A percentile compares a stretch with the other conserved stretches of the same genome.
Evolutionary conservation across 2,888 invertebrate genomes (phyloP).

Genomic region (Ceriagrion tenellum): DNA sequence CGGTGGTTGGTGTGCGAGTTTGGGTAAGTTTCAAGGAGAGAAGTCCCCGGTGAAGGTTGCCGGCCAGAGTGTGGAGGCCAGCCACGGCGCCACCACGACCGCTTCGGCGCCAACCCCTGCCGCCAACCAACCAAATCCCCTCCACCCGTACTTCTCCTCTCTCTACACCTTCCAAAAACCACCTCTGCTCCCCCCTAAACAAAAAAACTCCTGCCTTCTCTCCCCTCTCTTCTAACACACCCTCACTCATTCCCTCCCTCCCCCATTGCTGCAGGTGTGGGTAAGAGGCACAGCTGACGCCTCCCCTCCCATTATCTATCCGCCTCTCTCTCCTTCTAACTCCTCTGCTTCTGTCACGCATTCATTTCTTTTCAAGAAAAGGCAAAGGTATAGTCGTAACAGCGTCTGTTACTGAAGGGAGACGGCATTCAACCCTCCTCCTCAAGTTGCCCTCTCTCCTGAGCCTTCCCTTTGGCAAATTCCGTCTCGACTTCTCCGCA

Average conservation of each 20-base stretch:
- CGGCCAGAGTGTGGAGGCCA: background rate
- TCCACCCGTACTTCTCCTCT: background rate
- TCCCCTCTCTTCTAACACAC: background rate
- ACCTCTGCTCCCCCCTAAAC: background rate
- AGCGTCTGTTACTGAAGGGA: background rate
- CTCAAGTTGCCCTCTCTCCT: too few species aligned
- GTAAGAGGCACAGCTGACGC: conserved; percentile 36
- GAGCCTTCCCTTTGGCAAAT: too few species aligned
- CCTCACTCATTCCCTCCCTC: background rate
- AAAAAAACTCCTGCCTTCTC: background rate
- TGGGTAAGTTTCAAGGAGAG: background rate
- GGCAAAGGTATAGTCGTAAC: background rate
- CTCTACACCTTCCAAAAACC: background rate
- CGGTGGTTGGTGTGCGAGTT: background rate
- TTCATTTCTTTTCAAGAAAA: background rate
- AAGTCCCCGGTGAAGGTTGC: conserved; percentile 20
- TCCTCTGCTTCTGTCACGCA: background rate
- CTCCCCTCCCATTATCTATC: background rate
- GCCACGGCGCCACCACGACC: conserved; percentile 30
- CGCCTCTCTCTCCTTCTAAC: background rate
- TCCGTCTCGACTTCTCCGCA: too few species aligned
- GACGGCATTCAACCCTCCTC: background rate
- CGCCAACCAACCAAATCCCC: background rate
- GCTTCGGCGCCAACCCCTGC: conserved; percentile 27
- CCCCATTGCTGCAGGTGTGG: background rate